phyloP scores from a whole-genome alignment of 2,797 vertebrate species.

The Babyrousa celebensis region DNA sequence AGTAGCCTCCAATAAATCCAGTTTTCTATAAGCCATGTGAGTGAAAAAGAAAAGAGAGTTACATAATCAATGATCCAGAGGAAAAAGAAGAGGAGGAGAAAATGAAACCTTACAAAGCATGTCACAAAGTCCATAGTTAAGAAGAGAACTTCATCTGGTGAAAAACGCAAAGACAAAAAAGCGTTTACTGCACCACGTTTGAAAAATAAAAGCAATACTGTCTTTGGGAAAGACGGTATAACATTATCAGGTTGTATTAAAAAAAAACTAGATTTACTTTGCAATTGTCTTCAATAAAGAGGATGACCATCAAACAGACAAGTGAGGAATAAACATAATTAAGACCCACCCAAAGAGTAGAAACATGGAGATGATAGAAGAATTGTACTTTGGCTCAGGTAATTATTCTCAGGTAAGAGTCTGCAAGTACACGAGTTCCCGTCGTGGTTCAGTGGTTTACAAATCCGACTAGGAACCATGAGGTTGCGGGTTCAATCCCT shows the following conservation, averaged over 20 bases:
- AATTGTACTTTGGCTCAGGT: constrained; percentile 31
- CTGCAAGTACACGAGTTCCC: background rate
- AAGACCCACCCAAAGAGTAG: constrained; percentile 28
- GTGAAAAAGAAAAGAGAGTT: background rate
- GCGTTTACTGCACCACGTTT: background rate
- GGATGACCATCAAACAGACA: constrained; percentile 37
- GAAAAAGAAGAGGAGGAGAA: background rate
- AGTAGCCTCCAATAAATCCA: background rate
- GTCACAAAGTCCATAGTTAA: background rate
- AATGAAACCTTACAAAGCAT: background rate
- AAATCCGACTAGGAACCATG: too few relatives aligned
- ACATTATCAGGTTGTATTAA: background rate
- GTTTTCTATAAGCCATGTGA: background rate
- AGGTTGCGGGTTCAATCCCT: too few relatives aligned
- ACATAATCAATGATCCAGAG: background rate
- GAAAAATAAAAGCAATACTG: background rate
- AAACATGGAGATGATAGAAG: background rate
- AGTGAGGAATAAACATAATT: constrained; percentile 54
- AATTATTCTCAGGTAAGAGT: constrained; percentile 58
- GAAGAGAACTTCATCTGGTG: background rate
- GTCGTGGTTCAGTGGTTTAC: too few relatives aligned
- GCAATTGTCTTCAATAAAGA: constrained; percentile 43
- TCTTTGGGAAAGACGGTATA: background rate
- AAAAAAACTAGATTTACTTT: background rate
- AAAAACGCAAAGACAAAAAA: background rate